Evolutionary conservation across 2,888 invertebrate species (phyloP).

Genomic region (Crepidodera aurea): DNA sequence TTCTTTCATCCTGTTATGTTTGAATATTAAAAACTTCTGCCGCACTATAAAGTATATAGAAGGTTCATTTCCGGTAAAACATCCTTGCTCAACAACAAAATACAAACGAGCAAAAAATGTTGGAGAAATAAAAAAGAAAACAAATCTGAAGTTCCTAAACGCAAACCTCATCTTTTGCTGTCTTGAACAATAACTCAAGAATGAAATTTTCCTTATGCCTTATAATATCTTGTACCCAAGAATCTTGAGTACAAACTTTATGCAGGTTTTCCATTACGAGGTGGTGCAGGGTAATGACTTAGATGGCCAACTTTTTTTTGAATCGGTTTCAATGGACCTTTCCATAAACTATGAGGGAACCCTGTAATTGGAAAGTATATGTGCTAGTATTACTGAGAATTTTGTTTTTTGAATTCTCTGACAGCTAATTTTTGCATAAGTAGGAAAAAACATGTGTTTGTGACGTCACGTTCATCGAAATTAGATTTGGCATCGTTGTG

Average conservation of each 20-base stretch:
- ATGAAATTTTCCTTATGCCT: conserved; percentile 33
- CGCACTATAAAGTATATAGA: conserved; percentile 5
- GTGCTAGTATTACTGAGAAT: too few relatives aligned
- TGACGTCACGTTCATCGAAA: too few relatives aligned
- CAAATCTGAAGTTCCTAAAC: conserved; percentile 20
- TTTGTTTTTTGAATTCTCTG: too few relatives aligned
- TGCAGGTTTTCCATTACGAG: background rate
- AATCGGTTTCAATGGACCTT: too few relatives aligned
- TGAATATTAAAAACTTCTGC: background rate
- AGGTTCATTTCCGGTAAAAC: conserved; percentile 18
- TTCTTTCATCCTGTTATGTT: background rate
- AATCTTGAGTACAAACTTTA: conserved; percentile 4
- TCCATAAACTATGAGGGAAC: too few relatives aligned
- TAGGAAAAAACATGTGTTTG: too few relatives aligned
- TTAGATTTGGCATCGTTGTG: too few relatives aligned
- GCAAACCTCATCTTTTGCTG: conserved; percentile 28
- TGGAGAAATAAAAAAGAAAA: conserved; percentile 18
- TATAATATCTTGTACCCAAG: conserved; percentile 16
- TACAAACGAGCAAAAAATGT: conserved; percentile 4
- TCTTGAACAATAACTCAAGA: conserved; percentile 31
- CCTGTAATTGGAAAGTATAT: too few relatives aligned
- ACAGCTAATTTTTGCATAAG: too few relatives aligned
- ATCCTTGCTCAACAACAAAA: conserved; percentile 10
- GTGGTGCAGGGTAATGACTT: background rate
- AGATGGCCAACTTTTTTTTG: background rate